Evolutionary conservation across 2,113 vertebrate species (phyloP).

Genomic region (Chionomys nivalis): DNA sequence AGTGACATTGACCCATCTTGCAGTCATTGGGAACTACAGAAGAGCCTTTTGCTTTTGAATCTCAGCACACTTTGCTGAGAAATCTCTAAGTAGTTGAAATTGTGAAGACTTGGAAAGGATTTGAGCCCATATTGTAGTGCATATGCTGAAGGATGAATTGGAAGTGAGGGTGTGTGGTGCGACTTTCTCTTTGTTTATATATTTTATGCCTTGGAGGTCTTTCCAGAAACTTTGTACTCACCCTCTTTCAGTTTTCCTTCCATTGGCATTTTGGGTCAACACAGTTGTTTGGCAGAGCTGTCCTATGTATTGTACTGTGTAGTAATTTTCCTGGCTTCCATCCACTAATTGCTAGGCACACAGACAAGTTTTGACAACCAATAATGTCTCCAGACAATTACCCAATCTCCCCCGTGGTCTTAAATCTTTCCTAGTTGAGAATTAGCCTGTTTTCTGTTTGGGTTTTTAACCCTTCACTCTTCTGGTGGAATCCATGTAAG

Average conservation of each 20-base stretch:
- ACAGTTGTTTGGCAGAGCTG: neutral
- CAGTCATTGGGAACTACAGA: neutral
- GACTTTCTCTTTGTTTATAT: slow-evolving; percentile 6
- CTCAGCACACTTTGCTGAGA: neutral
- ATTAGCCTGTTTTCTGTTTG: neutral
- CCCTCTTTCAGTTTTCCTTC: neutral
- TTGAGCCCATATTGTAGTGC: neutral
- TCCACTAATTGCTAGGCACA: neutral
- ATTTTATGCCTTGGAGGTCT: neutral
- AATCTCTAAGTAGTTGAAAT: neutral
- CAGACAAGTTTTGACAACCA: neutral
- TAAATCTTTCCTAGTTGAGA: neutral
- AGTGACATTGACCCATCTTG: neutral
- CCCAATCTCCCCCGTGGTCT: neutral
- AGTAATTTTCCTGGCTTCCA: neutral
- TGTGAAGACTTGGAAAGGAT: neutral
- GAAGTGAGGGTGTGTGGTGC: neutral
- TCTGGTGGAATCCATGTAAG: neutral
- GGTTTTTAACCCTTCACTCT: neutral
- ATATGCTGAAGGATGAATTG: neutral
- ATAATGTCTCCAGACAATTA: neutral
- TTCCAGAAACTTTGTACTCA: slow-evolving; percentile 5
- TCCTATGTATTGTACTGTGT: neutral
- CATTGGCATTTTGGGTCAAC: slow-evolving; percentile 19
- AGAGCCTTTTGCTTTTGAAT: neutral